Evolutionary conservation across 2,113 vertebrate species (phyloP).

Genomic region (Chelonoidis abingdonii): DNA sequence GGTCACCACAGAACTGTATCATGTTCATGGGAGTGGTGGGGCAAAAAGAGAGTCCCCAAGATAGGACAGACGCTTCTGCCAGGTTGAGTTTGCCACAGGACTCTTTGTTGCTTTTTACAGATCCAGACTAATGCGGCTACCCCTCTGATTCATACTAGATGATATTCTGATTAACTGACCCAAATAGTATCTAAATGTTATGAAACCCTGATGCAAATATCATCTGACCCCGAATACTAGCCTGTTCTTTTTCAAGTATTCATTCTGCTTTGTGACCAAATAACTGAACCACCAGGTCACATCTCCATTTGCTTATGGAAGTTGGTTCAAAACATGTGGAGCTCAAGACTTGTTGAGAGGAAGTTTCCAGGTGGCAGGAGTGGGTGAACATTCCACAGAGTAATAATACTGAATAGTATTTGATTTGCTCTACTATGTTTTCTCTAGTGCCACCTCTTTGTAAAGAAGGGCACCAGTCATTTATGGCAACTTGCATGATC

Average conservation of each 20-base stretch:
- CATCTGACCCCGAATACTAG: neutral
- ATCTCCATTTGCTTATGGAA: neutral
- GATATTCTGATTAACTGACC: neutral
- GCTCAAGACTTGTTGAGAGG: neutral
- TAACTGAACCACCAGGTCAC: neutral
- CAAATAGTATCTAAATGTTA: neutral
- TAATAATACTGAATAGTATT: neutral
- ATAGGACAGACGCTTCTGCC: too few species aligned
- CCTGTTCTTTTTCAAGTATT: neutral
- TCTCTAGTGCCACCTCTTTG: neutral
- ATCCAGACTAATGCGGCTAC: too few species aligned
- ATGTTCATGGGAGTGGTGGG: too few species aligned
- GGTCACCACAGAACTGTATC: too few species aligned
- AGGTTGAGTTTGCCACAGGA: too few species aligned
- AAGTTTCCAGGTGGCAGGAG: neutral
- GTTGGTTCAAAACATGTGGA: neutral
- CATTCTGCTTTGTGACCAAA: neutral
- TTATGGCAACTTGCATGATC: neutral
- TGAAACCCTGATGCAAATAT: neutral
- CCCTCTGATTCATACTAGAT: neutral
- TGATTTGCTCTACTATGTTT: neutral
- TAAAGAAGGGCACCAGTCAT: neutral
- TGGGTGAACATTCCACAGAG: neutral
- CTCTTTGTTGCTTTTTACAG: too few species aligned
- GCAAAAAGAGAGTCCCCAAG: too few species aligned